Percentiles rank a stretch among this genome's conserved stretches.
These are phyloP conservation scores for Malurus melanocephalus DNA, from an alignment of 2,113 vertebrate species.

Conservation along the genomic window DNA sequence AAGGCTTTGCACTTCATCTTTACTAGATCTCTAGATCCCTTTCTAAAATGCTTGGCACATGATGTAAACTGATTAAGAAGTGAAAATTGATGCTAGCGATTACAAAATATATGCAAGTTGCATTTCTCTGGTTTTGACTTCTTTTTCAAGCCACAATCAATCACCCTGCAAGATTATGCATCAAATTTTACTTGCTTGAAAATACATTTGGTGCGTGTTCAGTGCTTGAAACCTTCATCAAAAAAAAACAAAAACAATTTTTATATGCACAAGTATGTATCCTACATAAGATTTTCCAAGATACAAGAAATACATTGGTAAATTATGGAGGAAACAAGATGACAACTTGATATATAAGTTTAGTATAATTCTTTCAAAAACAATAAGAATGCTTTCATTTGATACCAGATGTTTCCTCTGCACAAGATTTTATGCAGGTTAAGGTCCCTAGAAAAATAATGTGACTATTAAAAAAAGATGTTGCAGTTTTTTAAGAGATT, in stretches of 20 bases:
- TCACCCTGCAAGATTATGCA: neutral
- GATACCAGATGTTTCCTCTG: neutral
- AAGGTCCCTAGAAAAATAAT: neutral
- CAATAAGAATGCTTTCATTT: neutral
- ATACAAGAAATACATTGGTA: neutral
- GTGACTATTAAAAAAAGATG: neutral
- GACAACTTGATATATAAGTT: neutral
- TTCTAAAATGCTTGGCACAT: neutral
- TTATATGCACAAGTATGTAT: neutral
- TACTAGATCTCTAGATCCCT: constrained; percentile 9
- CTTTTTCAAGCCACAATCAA: neutral
- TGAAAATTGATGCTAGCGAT: neutral
- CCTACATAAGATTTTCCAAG: neutral
- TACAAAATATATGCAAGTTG: neutral
- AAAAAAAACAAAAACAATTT: neutral
- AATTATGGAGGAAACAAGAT: neutral
- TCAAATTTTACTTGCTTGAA: neutral
- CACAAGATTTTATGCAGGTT: neutral
- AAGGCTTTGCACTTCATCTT: neutral
- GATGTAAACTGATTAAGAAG: neutral
- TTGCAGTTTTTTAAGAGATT: neutral
- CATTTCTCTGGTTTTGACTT: neutral
- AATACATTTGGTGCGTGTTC: neutral
- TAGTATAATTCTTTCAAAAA: neutral
- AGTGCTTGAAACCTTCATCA: neutral